Evolutionary conservation across 2,888 invertebrate species (phyloP), one percentile per base, ranked within the genome.

Genomic region (Brassicogethes aeneus): DNA sequence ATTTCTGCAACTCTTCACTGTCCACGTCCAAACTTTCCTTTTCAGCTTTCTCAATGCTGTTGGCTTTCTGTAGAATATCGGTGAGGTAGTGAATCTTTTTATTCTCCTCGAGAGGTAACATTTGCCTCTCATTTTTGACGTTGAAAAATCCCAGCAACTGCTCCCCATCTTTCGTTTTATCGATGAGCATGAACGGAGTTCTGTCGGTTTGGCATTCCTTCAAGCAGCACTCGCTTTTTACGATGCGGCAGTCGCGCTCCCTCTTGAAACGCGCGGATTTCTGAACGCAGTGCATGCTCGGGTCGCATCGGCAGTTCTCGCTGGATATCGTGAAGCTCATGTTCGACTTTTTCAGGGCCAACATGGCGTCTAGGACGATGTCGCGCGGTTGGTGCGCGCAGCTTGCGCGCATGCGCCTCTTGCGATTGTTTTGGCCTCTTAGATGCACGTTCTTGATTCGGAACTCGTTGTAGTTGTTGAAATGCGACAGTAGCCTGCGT

Each of bases 271-370:
- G n/a, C n/a, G n/a, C n/a, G n/a, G n/a, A n/a, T n/a, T n/a, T n/a
- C n/a, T n/a, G n/a, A n/a, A n/a, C n/a, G n/a, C n/a, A n/a, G n/a
- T n/a, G n/a, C n/a, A n/a, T n/a, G n/a, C n/a, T n/a, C n/a, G n/a
- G n/a, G n/a, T n/a, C n/a, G n/a, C n/a, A n/a, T n/a, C n/a, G n/a
- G n/a, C n/a, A n/a, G n/a, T 47, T 33, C 33, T 53, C 47, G 45
- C 47, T 56, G n/a, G 56, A 50, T 40, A 59, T 56, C 3, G 53
- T 50, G 35, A 56, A 57, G 40, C 50, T 52, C 15, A 59, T 56
- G 36, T 57, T 57, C 1, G 54, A 48, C 17, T 43, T 41, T 40
- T 53, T 51, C 17, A 59, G 44, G 3, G 47, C 45, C 36, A 46
- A 42, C 10, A 59, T 16, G 34, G 55, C 51, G n/a, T 47, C 45